Evolutionary conservation across 2,113 vertebrate species (phyloP).

Genomic region (Myodes glareolus): DNA sequence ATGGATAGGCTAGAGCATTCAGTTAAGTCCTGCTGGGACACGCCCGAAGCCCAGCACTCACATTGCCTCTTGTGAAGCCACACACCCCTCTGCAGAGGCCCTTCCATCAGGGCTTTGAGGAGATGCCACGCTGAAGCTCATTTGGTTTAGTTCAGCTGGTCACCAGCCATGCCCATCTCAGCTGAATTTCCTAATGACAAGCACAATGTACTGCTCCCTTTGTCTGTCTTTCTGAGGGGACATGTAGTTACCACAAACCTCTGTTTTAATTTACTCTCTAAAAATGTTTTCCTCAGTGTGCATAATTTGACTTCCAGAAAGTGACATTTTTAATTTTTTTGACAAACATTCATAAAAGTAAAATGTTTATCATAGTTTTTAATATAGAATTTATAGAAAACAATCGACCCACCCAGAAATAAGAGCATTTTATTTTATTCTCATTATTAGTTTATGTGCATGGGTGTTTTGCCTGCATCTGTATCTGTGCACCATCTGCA

Average conservation of each 20-base stretch:
- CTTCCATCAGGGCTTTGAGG: neutral
- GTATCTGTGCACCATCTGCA: neutral
- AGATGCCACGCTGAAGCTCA: neutral
- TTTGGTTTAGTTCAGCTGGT: neutral
- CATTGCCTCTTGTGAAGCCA: neutral
- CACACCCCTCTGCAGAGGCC: neutral
- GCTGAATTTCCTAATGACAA: neutral
- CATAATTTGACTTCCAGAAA: slow-evolving; percentile 24
- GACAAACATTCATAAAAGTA: slow-evolving; percentile 1
- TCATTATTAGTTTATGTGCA: neutral
- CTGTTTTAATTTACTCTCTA: slow-evolving; percentile 1
- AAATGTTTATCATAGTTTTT: neutral
- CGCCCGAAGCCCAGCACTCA: neutral
- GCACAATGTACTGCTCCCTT: neutral
- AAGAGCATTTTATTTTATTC: neutral
- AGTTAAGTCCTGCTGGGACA: slow-evolving; percentile 22
- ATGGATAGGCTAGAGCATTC: neutral
- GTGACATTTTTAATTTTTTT: neutral
- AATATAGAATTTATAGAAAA: slow-evolving; percentile 19
- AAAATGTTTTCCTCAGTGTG: neutral
- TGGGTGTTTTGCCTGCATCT: neutral
- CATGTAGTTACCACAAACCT: neutral
- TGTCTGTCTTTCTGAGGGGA: neutral
- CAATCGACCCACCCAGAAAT: neutral
- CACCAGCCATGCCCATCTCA: neutral